Percentiles rank a stretch among this genome's conserved stretches.
Evolutionary conservation across 2,888 invertebrate species (phyloP).

Genomic region (Ectemnius cavifrons): DNA sequence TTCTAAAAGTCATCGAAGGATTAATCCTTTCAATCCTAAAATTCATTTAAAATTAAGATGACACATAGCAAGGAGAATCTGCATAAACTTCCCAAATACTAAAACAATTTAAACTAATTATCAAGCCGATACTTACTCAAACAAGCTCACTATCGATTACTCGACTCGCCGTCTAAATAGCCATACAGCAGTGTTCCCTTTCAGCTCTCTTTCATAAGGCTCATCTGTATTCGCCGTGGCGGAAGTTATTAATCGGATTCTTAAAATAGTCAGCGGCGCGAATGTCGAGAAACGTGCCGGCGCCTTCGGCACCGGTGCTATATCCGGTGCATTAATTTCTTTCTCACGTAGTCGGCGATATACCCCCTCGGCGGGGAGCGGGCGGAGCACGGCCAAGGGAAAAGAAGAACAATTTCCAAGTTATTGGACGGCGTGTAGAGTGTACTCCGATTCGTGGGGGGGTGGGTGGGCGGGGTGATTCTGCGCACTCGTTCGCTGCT

Average conservation of each 20-base stretch:
- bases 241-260: conserved; percentile 9
- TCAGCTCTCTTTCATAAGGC: conserved; percentile 3
- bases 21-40: too few species aligned
- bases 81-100: too few species aligned
- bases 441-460: conserved; percentile 54
- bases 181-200: not conserved
- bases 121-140: too few species aligned
- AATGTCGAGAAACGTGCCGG: not conserved
- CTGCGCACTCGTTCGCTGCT: conserved; percentile 55
- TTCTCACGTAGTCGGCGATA: not conserved
- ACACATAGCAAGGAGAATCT: too few species aligned
- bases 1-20: too few species aligned
- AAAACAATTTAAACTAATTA: too few species aligned
- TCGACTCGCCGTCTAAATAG: not conserved
- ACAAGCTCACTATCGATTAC: not conserved
- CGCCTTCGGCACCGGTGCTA: not conserved
- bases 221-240: conserved; percentile 3
- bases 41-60: too few species aligned
- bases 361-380: conserved; percentile 6
- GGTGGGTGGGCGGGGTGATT: conserved; percentile 32
- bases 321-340: conserved; percentile 8
- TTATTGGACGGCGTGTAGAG: conserved; percentile 54
- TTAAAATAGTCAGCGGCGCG: not conserved
- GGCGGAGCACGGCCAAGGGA: not conserved
- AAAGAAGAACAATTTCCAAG: conserved; percentile 50